Conservation (phyloP, 2,888 invertebrate genomes). For the Drosophila borealis region DNA sequence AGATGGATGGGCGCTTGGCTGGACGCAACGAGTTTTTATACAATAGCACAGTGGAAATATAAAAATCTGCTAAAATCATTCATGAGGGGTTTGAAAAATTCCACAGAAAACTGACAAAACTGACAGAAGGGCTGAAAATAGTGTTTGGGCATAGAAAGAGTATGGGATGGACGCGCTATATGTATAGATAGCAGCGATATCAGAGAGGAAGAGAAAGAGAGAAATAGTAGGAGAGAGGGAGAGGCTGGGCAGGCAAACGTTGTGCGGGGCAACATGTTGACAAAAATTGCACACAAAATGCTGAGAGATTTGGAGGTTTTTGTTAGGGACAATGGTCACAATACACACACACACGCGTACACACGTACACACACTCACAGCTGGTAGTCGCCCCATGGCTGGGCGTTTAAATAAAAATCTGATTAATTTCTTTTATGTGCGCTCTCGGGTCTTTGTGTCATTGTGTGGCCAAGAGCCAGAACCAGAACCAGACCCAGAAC, state of each 20-base stretch:
- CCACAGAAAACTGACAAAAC: conserved; percentile 65
- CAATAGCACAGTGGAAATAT: conserved; percentile 66
- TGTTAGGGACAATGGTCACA: conserved; percentile 70
- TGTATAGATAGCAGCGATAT: conserved; percentile 5
- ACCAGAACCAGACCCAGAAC: conserved; percentile 22
- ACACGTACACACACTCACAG: conserved; percentile 8
- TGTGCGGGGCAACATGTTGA: conserved; percentile 71
- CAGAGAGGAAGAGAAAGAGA: neutral
- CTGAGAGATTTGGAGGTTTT: conserved; percentile 61
- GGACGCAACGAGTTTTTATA: conserved; percentile 65
- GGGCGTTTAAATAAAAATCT: conserved; percentile 82
- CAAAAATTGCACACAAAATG: conserved; percentile 74
- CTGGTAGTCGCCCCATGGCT: conserved; percentile 57
- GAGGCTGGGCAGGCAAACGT: conserved; percentile 41
- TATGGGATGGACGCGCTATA: neutral
- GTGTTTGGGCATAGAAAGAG: conserved; percentile 24
- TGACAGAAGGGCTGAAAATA: conserved; percentile 52
- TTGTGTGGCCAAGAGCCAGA: conserved; percentile 60
- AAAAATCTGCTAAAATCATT: conserved; percentile 76
- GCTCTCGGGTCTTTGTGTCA: conserved; percentile 72
- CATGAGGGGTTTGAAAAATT: conserved; percentile 64
- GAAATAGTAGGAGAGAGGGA: neutral
- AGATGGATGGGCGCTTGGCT: conserved; percentile 65
- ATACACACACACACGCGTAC: conserved; percentile 23
- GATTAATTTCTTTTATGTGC: conserved; percentile 79